phyloP scores from a whole-genome alignment of 1,140 invertebrate genomes.

The Gryllus bimaculatus region DNA sequence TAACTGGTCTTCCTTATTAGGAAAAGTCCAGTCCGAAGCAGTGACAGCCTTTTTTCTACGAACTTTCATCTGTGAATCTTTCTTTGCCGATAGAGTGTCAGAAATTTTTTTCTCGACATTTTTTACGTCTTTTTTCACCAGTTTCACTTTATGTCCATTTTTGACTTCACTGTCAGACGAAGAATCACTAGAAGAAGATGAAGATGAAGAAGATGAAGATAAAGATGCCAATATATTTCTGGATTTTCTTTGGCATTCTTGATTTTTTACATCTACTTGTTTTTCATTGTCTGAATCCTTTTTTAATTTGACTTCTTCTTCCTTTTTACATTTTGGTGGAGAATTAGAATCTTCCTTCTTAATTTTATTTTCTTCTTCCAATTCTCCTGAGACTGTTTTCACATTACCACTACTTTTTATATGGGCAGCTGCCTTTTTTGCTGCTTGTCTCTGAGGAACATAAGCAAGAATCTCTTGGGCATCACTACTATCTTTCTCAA shows the following conservation, averaged over 20 bases:
- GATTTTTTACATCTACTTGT: slow-evolving; percentile 18
- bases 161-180: slow-evolving; percentile 36
- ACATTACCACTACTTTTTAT: slow-evolving; percentile 63
- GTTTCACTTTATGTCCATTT: slow-evolving; percentile 24
- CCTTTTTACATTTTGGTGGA: slow-evolving; percentile 24
- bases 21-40: slow-evolving; percentile 44
- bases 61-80: not conserved
- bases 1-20: slow-evolving; percentile 43
- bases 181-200: slow-evolving; percentile 32
- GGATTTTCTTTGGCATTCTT: slow-evolving; percentile 13
- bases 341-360: slow-evolving; percentile 34
- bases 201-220: slow-evolving; percentile 36
- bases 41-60: slow-evolving; percentile 18
- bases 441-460: slow-evolving; percentile 80
- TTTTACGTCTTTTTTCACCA: slow-evolving; percentile 23
- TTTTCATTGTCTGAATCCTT: slow-evolving; percentile 23
- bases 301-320: slow-evolving; percentile 24
- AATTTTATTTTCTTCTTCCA: slow-evolving; percentile 26
- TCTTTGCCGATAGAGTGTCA: not conserved
- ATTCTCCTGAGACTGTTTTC: slow-evolving; percentile 40
- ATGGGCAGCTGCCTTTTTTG: slow-evolving; percentile 82
- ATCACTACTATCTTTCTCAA: slow-evolving; percentile 46
- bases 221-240: slow-evolving; percentile 4
- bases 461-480: slow-evolving; percentile 66
- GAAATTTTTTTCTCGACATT: slow-evolving; percentile 8